These are phyloP conservation scores for Hypotaenidia philippensis DNA, from an alignment of 2,797 vertebrate genomes.

Conservation along the genomic window DNA sequence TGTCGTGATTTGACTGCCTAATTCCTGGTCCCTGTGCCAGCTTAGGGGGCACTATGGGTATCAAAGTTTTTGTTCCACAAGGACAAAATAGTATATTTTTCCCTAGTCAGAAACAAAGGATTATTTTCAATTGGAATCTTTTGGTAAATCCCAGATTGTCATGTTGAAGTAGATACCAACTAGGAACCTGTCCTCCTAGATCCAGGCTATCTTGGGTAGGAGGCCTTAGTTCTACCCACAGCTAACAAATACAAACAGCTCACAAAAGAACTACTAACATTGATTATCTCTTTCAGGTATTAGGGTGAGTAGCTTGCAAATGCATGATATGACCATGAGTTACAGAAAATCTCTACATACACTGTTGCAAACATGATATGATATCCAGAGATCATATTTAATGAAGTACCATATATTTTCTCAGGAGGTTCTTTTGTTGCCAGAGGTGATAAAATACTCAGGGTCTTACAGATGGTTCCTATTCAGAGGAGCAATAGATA, in stretches of 20 bases:
- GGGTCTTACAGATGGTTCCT: neutral
- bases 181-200: neutral
- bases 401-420: neutral
- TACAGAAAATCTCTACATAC: neutral
- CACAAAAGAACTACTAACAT: neutral
- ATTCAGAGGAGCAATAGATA: neutral
- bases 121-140: neutral
- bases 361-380: neutral
- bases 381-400: neutral
- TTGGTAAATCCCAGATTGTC: neutral
- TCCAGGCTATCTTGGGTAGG: neutral
- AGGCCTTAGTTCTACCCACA: neutral
- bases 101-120: neutral
- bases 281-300: neutral
- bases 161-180: neutral
- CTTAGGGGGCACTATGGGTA: neutral
- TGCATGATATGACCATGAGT: neutral
- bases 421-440: neutral
- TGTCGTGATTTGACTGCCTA: neutral
- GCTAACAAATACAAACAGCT: neutral
- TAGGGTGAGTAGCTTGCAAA: neutral
- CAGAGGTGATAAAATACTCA: neutral
- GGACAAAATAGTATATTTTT: neutral
- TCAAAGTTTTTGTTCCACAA: neutral
- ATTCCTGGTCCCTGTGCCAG: neutral